Evolutionary conservation across 2,888 invertebrate species (phyloP).

Genomic region (Toxonevra muliebris): DNA sequence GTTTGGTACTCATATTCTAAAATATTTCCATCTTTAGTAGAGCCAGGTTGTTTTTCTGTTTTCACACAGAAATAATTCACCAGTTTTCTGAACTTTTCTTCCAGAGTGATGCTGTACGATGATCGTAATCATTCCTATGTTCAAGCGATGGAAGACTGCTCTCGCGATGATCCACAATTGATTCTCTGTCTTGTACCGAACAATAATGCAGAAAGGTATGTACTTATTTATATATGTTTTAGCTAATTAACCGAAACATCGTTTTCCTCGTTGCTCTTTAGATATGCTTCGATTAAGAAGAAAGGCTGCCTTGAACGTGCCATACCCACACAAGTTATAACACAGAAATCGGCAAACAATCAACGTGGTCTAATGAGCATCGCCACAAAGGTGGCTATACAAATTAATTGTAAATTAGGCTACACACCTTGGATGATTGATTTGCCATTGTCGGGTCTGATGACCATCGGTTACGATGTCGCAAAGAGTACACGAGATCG

Average conservation of each 20-base stretch:
- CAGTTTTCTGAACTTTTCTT: constrained; percentile 24
- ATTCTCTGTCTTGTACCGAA: constrained; percentile 77
- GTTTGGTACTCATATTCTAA: too few relatives aligned
- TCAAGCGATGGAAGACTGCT: constrained; percentile 70
- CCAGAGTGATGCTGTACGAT: constrained; percentile 61
- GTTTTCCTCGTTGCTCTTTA: constrained; percentile 24
- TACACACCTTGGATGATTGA: constrained; percentile 88
- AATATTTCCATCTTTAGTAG: too few relatives aligned
- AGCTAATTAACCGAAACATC: not conserved
- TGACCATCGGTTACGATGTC: constrained; percentile 90
- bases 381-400: constrained; percentile 92
- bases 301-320: constrained; percentile 80
- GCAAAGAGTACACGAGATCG: constrained; percentile 82
- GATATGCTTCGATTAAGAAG: constrained; percentile 89
- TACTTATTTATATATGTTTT: not conserved
- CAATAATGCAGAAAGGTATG: constrained; percentile 74
- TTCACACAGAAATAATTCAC: too few relatives aligned
- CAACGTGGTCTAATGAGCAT: constrained; percentile 74
- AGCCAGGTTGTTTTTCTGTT: too few relatives aligned
- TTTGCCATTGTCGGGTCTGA: constrained; percentile 73
- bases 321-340: constrained; percentile 73
- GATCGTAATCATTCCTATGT: constrained; percentile 73
- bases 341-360: constrained; percentile 49
- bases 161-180: constrained; percentile 70
- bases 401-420: constrained; percentile 92